These are phyloP conservation scores for Diphyllodes magnificus DNA, from an alignment of 2,113 vertebrate genomes.

Conservation along the genomic window DNA sequence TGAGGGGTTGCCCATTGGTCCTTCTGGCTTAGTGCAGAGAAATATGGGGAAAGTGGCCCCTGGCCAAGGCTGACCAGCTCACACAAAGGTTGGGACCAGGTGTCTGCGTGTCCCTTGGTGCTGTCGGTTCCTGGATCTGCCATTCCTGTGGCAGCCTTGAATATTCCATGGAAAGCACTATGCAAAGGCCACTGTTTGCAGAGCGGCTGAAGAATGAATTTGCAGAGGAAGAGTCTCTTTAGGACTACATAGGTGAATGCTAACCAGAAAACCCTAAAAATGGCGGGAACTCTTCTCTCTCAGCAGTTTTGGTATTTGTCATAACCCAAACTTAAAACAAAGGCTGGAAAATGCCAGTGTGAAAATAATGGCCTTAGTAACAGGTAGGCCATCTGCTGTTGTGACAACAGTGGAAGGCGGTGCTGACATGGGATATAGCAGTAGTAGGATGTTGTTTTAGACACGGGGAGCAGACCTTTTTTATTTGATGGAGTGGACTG, in stretches of 20 bases:
- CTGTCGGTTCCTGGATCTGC: too few relatives aligned
- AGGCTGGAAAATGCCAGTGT: background rate
- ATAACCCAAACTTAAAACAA: background rate
- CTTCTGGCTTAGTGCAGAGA: background rate
- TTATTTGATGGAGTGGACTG: background rate
- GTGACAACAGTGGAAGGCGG: background rate
- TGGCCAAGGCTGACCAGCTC: accelerated
- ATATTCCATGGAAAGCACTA: background rate
- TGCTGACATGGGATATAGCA: background rate
- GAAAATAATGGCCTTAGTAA: background rate
- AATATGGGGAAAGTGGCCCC: background rate
- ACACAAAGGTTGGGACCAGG: background rate
- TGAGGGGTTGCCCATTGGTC: background rate
- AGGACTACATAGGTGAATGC: background rate
- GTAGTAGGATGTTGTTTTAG: background rate
- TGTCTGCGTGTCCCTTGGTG: accelerated
- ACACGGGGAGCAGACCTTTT: background rate
- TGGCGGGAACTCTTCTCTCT: accelerated
- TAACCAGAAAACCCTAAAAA: background rate
- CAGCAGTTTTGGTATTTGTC: background rate
- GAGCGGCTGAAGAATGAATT: background rate
- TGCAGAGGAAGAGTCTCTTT: background rate
- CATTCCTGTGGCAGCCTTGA: background rate
- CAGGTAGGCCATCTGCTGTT: accelerated
- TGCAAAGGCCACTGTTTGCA: accelerated